Evolutionary conservation across 1,140 invertebrate species (phyloP).

Genomic region (Xylocopa sonorina): DNA sequence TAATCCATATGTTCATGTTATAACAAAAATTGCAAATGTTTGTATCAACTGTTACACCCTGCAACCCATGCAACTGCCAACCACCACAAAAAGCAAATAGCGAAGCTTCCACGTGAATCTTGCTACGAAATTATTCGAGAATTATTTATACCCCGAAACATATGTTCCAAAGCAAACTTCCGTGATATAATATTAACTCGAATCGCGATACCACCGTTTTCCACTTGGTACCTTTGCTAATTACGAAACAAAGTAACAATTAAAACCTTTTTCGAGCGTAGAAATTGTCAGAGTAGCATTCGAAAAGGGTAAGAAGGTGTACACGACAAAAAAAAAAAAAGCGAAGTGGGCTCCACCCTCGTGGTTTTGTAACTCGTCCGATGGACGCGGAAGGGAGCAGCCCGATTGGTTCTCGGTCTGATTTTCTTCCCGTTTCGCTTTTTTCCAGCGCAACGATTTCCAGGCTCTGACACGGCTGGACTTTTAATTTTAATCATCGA

Average conservation of each 20-base stretch:
- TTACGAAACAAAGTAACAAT: not conserved
- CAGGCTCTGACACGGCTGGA: constrained; percentile 70
- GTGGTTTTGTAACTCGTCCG: constrained; percentile 32
- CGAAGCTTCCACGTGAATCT: too few relatives aligned
- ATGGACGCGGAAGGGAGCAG: constrained; percentile 13
- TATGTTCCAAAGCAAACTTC: too few relatives aligned
- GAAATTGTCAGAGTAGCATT: not conserved
- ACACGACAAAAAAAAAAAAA: not conserved
- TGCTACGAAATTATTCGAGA: too few relatives aligned
- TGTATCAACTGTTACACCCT: too few relatives aligned
- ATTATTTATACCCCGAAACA: too few relatives aligned
- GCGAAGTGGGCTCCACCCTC: not conserved
- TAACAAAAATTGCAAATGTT: too few relatives aligned
- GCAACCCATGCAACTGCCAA: too few relatives aligned
- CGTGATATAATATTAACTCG: too few relatives aligned
- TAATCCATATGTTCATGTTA: too few relatives aligned
- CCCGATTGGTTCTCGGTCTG: constrained; percentile 34
- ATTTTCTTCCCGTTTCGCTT: constrained; percentile 59
- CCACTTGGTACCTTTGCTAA: too few relatives aligned
- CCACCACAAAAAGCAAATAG: too few relatives aligned
- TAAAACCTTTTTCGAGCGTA: not conserved
- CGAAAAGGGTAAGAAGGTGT: not conserved
- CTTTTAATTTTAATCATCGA: constrained; percentile 76
- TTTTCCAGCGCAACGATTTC: constrained; percentile 66
- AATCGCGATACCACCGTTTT: too few relatives aligned